Evolutionary conservation across 2,797 vertebrate genomes (phyloP).

Genomic region (Pempheris klunzingeri): DNA sequence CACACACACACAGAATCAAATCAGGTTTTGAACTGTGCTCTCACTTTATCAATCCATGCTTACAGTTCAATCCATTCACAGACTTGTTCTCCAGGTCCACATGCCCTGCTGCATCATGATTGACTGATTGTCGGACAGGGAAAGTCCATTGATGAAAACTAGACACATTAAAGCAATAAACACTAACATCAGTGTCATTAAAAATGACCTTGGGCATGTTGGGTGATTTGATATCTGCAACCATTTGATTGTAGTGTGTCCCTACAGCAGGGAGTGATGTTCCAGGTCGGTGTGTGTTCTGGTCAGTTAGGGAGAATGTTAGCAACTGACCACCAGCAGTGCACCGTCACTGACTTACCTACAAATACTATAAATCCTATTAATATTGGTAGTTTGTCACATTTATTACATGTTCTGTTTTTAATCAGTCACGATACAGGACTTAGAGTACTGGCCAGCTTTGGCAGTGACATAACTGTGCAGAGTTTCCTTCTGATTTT

Average conservation of each 20-base stretch:
- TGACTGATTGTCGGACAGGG: not conserved
- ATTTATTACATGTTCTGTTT: not conserved
- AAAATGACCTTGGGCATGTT: not conserved
- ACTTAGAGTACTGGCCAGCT: not conserved
- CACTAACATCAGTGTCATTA: not conserved
- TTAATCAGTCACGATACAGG: not conserved
- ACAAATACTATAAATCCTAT: not conserved
- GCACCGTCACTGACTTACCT: not conserved
- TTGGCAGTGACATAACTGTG: not conserved
- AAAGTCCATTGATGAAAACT: not conserved
- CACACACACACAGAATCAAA: too few species aligned
- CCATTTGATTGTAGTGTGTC: too few species aligned
- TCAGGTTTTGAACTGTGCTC: too few species aligned
- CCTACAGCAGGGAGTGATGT: too few species aligned
- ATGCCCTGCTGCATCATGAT: too few species aligned
- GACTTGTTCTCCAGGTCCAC: too few species aligned
- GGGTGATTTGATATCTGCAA: not conserved
- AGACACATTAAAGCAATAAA: not conserved
- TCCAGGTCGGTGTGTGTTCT: not conserved
- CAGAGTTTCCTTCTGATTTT: not conserved
- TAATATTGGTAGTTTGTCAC: not conserved
- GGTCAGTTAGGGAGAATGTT: not conserved
- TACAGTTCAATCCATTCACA: too few species aligned
- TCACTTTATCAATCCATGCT: too few species aligned
- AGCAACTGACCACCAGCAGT: too few species aligned